Percentiles rank a stretch among this genome's conserved stretches.
phyloP scores from a whole-genome alignment of 2,113 vertebrate species.

The Mellivora capensis region DNA sequence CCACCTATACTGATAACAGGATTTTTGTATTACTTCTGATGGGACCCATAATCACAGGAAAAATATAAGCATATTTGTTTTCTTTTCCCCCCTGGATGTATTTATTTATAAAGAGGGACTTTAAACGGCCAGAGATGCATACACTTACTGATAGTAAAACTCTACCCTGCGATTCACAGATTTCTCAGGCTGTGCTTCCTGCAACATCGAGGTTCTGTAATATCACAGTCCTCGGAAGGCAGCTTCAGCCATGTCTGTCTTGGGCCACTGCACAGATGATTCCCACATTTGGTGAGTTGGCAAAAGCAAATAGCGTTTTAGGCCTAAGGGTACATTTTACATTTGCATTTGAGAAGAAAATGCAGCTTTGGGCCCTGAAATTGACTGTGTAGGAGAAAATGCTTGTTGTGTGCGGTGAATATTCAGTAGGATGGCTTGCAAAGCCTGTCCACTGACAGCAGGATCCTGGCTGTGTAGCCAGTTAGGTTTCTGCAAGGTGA shows the following conservation, averaged over 20 bases:
- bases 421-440: background rate
- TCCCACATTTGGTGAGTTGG: slow-evolving; percentile 8
- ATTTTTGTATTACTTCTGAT: slow-evolving; percentile 61
- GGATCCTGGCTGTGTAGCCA: background rate
- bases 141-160: slow-evolving; percentile 48
- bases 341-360: slow-evolving; percentile 5
- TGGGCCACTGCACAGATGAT: background rate
- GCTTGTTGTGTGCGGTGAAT: background rate
- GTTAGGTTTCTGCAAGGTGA: background rate
- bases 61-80: slow-evolving; percentile 52
- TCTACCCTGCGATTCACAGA: slow-evolving; percentile 49
- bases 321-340: background rate
- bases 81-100: slow-evolving; percentile 62
- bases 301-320: slow-evolving; percentile 40
- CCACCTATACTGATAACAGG: slow-evolving; percentile 46
- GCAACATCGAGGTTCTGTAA: background rate
- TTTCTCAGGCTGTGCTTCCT: background rate
- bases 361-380: background rate
- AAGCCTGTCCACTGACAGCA: background rate
- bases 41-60: slow-evolving; percentile 57
- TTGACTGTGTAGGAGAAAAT: background rate
- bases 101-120: slow-evolving; percentile 72
- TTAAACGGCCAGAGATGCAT: slow-evolving; percentile 45
- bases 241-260: background rate
- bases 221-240: background rate